Base-by-base conservation (phyloP, 2,797 vertebrate species). In the Adelosebastes latens region DNA sequence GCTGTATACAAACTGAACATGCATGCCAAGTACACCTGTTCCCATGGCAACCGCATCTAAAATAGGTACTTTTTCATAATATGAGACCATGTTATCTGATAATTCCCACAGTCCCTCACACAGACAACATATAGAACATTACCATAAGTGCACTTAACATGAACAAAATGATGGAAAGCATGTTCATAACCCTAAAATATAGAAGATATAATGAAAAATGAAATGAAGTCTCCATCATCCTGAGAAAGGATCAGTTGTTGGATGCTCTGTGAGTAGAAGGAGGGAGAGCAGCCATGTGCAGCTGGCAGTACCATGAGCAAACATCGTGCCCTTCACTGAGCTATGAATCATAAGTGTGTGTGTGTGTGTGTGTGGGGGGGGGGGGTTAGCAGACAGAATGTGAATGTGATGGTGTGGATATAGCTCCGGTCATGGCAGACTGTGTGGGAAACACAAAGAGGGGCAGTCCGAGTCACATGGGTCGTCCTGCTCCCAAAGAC, bases 371-470 rank as follows among this genome's bases (percentile, higher is more conserved):
- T 78, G 87, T 5, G 36, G 5, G 68, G 16, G 42, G 80, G 85
- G 86, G 87, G 87, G 79, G 86, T 91, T 86, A 88, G 81, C 86
- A 92, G 92, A 92, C 83, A 81, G 86, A 95, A 94, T 81, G 82
- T 79, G 83, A 86, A 93, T 87, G 82, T 72, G 86, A 89, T 90
- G 90, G 90, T 82, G 89, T 91, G 89, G 91, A 91, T 93, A 87
- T 92, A 94, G 92, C 88, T 91, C 88, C 66, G 66, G 80, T 94
- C 93, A 94, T 93, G 90, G 93, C 89, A 91, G 88, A 90, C 91
- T 93, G 95, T 95, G 95, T 96, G 96, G 96, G 95, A 96, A 96
- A 95, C 90, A 95, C 92, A 95, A 95, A 94, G 92, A 94, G 83
- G 92, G 93, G 85, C 91, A 89, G 93, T 71, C 83, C 31, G 70